A percentile compares a stretch with the other conserved stretches of the same genome.
Evolutionary conservation across 2,888 invertebrate species (phyloP).

Genomic region (Diplolepis rosae): DNA sequence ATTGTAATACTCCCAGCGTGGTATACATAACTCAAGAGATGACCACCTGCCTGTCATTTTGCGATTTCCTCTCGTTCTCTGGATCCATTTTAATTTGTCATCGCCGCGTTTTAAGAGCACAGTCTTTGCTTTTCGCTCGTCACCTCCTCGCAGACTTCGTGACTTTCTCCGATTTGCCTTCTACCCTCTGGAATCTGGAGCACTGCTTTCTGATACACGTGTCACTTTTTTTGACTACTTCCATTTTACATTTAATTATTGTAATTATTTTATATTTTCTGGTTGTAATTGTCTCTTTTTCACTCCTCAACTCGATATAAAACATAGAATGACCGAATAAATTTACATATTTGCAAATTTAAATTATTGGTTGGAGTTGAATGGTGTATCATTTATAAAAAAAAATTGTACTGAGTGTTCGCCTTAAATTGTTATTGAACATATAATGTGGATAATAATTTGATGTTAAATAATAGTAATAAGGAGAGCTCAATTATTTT

Average conservation of each 20-base stretch:
- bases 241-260: constrained; percentile 1
- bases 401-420: no score
- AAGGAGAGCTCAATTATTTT: no score
- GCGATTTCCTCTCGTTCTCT: constrained; percentile 27
- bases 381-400: no score
- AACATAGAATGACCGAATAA: background rate
- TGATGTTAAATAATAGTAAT: no score
- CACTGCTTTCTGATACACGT: constrained; percentile 12
- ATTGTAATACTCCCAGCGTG: constrained; percentile 47
- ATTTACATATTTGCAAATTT: background rate
- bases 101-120: constrained; percentile 40
- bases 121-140: constrained; percentile 15
- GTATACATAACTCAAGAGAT: constrained; percentile 41
- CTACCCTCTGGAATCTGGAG: constrained; percentile 26
- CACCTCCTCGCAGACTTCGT: constrained; percentile 15
- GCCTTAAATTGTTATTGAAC: no score
- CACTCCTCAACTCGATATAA: background rate
- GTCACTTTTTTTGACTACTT: constrained; percentile 1
- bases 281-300: background rate
- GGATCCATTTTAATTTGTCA: constrained; percentile 50
- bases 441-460: no score
- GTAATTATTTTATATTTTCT: background rate
- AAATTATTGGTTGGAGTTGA: background rate
- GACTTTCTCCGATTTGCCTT: constrained; percentile 46
- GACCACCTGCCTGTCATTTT: constrained; percentile 39